These are phyloP conservation scores for Holothuria glaberrima DNA, from an alignment of 35 echinoderm and acorn worm species.

Conservation along the genomic window DNA sequence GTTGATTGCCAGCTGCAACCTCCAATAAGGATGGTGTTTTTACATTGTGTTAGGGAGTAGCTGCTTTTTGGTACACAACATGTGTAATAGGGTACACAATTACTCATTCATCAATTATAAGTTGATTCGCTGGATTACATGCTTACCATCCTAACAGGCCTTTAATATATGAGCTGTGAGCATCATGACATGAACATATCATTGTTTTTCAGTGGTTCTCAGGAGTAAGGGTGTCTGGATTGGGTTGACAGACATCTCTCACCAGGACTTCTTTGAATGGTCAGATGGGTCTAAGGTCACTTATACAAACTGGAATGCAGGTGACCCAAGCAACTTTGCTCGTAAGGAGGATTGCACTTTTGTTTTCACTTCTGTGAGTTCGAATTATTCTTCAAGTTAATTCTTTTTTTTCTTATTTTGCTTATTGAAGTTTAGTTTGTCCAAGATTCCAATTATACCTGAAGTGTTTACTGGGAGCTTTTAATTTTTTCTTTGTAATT, in stretches of 20 bases:
- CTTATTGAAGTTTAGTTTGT: background rate
- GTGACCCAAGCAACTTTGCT: slow-evolving; percentile 63
- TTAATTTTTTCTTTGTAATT: too few relatives aligned
- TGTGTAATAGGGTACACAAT: too few relatives aligned
- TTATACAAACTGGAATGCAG: slow-evolving; percentile 85
- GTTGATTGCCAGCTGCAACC: too few relatives aligned
- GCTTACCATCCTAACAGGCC: too few relatives aligned
- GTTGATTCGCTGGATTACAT: too few relatives aligned
- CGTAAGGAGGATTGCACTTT: slow-evolving; percentile 58
- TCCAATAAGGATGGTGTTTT: too few relatives aligned
- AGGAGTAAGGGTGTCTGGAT: slow-evolving; percentile 81
- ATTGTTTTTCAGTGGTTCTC: slow-evolving; percentile 39
- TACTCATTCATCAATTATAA: too few relatives aligned
- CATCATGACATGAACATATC: too few relatives aligned
- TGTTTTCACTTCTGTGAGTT: slow-evolving; percentile 65
- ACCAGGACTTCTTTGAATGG: slow-evolving; percentile 89
- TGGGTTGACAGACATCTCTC: slow-evolving; percentile 79
- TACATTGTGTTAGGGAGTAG: too few relatives aligned
- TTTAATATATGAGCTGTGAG: too few relatives aligned
- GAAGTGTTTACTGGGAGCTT: too few relatives aligned
- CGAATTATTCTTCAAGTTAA: background rate
- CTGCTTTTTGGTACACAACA: too few relatives aligned
- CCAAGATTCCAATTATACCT: background rate
- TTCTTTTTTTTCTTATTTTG: background rate
- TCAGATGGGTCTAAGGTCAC: slow-evolving; percentile 76